Evolutionary conservation across 2,797 vertebrate genomes (phyloP).

Genomic region (Hydrophis major): DNA sequence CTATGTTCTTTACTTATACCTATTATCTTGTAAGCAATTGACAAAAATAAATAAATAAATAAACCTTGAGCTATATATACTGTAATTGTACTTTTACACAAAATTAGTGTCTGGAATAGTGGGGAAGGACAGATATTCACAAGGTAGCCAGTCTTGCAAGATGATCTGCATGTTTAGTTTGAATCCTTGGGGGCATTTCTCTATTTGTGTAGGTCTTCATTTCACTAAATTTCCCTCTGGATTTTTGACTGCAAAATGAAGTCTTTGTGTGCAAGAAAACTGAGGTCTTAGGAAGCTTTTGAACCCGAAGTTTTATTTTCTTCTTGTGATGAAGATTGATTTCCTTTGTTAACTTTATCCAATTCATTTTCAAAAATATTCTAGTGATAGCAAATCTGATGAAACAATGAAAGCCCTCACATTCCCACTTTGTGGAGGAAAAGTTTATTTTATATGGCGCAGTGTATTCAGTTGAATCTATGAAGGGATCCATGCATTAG

Average conservation of each 20-base stretch:
- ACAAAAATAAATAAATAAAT: background rate
- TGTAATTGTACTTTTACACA: background rate
- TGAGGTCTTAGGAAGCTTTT: background rate
- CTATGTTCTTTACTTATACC: too few species aligned
- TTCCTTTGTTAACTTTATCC: background rate
- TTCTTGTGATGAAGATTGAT: background rate
- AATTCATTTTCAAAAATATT: background rate
- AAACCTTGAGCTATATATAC: background rate
- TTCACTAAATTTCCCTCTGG: background rate
- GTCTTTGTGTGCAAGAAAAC: background rate
- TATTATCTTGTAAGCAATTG: too few species aligned
- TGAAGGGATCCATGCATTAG: background rate
- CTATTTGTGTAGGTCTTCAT: background rate
- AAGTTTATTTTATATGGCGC: background rate
- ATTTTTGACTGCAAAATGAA: background rate
- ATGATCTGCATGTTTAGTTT: background rate
- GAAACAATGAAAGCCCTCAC: background rate
- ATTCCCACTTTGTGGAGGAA: background rate
- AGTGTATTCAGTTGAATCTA: background rate
- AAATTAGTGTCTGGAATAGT: background rate
- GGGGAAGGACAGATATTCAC: background rate
- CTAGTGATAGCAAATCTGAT: background rate
- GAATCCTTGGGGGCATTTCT: background rate
- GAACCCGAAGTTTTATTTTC: background rate
- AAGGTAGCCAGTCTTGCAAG: too few species aligned